These are phyloP conservation scores for Procambarus virginalis DNA, from an alignment of 1,140 invertebrate species.

Conservation along the genomic window DNA sequence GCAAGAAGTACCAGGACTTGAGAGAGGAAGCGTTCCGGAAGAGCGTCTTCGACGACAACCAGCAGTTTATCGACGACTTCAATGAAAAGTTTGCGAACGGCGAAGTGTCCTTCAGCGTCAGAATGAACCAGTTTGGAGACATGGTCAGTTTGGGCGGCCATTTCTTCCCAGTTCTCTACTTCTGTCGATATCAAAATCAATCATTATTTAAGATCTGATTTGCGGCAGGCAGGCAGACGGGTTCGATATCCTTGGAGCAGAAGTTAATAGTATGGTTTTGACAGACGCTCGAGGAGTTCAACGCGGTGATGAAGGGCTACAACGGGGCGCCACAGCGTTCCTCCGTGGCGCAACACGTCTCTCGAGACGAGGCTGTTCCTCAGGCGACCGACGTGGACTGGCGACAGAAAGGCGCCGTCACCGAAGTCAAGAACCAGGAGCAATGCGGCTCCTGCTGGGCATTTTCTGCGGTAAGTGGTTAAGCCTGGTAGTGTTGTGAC, in stretches of 20 bases:
- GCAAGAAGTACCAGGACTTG: constrained; percentile 1
- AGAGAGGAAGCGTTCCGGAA: constrained; percentile 26
- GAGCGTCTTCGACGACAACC: constrained; percentile 29
- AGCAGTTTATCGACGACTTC: constrained; percentile 31
- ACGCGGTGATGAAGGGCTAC: constrained; percentile 25
- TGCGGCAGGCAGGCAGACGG: too few relatives aligned
- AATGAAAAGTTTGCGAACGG: constrained; percentile 21
- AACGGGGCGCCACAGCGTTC: not conserved
- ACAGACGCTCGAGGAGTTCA: constrained; percentile 41
- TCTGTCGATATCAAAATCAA: too few relatives aligned
- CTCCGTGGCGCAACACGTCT: not conserved
- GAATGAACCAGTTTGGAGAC: constrained; percentile 42
- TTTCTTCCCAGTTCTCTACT: too few relatives aligned
- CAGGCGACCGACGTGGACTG: constrained; percentile 73
- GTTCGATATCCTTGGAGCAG: too few relatives aligned
- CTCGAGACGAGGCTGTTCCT: not conserved
- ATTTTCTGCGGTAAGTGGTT: constrained; percentile 71
- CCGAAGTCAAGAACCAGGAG: constrained; percentile 75
- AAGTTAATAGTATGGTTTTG: too few relatives aligned
- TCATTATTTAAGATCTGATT: too few relatives aligned
- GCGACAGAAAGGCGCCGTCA: constrained; percentile 74
- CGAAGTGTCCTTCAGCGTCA: constrained; percentile 13
- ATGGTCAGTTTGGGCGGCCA: constrained; percentile 1
- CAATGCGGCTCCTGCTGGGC: constrained; percentile 74
- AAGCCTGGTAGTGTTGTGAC: too few relatives aligned